A percentile compares a stretch with the other conserved stretches of the same genome.
These are phyloP conservation scores for Hyposoter didymator DNA, from an alignment of 2,888 invertebrate genomes.

Conservation along the genomic window DNA sequence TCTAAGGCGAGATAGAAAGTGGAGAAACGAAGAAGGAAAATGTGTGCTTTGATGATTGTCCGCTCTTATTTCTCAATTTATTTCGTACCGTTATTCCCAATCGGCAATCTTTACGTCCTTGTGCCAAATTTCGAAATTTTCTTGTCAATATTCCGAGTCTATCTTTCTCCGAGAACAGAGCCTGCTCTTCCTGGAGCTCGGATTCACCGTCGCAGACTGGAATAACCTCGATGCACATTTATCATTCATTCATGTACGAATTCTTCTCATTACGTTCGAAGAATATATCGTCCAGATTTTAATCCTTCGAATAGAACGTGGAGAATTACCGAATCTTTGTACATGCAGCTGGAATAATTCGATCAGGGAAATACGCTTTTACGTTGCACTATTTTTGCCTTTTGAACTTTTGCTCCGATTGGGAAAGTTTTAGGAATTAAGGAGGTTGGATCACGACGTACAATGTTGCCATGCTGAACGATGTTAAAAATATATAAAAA, in stretches of 20 bases:
- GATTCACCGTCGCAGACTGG: background rate
- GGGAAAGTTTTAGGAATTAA: no score
- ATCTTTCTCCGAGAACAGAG: background rate
- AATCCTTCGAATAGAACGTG: background rate
- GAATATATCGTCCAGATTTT: background rate
- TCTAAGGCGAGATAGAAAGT: background rate
- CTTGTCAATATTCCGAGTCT: background rate
- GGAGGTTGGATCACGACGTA: no score
- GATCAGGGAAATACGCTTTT: no score
- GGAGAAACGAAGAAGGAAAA: conserved; percentile 33
- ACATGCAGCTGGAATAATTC: no score
- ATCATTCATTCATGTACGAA: background rate
- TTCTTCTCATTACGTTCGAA: background rate
- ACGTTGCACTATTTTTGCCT: no score
- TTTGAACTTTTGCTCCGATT: no score
- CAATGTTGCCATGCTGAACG: no score
- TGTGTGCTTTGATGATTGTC: conserved; percentile 69
- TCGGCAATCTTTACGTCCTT: conserved; percentile 46
- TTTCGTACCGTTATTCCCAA: background rate
- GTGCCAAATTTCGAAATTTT: conserved; percentile 56
- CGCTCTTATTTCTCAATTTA: conserved; percentile 12
- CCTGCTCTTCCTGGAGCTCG: background rate
- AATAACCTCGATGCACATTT: background rate
- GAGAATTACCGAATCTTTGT: background rate
- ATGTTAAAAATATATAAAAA: no score